Evolutionary conservation across 2,888 invertebrate genomes (phyloP).

Genomic region (Pseudococcus longispinus): DNA sequence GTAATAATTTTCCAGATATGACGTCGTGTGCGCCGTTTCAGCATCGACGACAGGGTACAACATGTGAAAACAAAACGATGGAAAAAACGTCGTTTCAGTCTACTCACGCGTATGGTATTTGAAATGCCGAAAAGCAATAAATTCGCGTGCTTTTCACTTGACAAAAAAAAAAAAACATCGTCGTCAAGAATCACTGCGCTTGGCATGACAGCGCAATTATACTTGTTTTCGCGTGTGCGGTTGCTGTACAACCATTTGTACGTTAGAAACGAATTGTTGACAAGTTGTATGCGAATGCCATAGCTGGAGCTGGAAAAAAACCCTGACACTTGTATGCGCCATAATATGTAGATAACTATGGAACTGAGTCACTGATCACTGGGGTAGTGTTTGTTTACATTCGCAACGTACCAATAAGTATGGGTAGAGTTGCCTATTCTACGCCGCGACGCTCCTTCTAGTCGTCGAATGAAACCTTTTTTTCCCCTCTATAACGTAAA

Average conservation of each 20-base stretch:
- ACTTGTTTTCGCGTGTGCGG: neutral
- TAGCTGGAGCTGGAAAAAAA: neutral
- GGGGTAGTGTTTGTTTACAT: neutral
- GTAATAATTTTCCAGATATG: neutral
- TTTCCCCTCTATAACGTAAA: neutral
- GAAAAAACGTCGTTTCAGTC: neutral
- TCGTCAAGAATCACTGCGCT: neutral
- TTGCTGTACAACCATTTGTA: neutral
- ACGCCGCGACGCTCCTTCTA: neutral
- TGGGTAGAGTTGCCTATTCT: neutral
- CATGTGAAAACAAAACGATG: neutral
- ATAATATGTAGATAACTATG: too few relatives aligned
- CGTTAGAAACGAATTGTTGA: neutral
- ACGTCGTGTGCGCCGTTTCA: neutral
- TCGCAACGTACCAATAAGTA: neutral
- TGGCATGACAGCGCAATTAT: neutral
- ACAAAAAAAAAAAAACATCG: neutral
- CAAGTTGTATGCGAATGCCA: neutral
- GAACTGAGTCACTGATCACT: neutral
- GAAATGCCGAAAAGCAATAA: conserved; percentile 18
- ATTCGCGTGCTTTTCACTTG: neutral
- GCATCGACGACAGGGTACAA: too few relatives aligned
- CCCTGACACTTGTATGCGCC: neutral
- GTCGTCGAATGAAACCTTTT: neutral
- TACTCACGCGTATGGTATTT: neutral